These are phyloP conservation scores for Cataglyphis altisquamis DNA, from an alignment of 2,888 invertebrate species.

Conservation along the genomic window DNA sequence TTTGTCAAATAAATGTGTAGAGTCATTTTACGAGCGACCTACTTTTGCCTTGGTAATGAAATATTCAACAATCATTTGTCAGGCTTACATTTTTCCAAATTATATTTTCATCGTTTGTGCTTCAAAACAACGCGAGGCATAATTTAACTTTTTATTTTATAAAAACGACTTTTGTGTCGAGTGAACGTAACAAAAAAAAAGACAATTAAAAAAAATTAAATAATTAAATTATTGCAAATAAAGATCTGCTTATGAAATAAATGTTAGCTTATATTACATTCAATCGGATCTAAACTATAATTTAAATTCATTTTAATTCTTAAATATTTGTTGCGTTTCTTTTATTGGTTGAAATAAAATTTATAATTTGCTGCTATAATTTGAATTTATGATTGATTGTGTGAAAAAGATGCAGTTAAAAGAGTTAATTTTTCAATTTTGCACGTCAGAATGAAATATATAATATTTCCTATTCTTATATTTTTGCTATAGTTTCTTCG, in stretches of 20 bases:
- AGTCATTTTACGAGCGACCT: slow-evolving; percentile 26
- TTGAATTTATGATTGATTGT: slow-evolving; percentile 10
- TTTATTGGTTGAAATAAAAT: slow-evolving; percentile 26
- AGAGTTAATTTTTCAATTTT: background rate
- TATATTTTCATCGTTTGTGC: slow-evolving; percentile 13
- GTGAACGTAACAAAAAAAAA: background rate
- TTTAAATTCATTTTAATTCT: slow-evolving; percentile 23
- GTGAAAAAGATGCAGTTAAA: background rate
- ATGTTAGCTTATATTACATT: slow-evolving; percentile 1
- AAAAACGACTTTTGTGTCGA: background rate
- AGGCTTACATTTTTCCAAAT: slow-evolving; percentile 9
- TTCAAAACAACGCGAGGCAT: background rate
- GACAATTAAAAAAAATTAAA: slow-evolving; percentile 22
- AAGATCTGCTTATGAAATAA: slow-evolving; percentile 19
- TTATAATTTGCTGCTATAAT: slow-evolving; percentile 9
- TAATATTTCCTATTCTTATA: background rate
- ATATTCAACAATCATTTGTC: slow-evolving; percentile 26
- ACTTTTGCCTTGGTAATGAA: slow-evolving; percentile 20
- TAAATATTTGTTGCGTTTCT: slow-evolving; percentile 23
- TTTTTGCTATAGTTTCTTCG: background rate
- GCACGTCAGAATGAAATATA: background rate
- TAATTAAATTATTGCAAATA: slow-evolving; percentile 7
- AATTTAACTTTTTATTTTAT: slow-evolving; percentile 1
- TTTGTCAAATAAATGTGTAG: slow-evolving; percentile 29
- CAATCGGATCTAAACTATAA: slow-evolving; percentile 34